phyloP scores from a whole-genome alignment of 2,113 vertebrate species.

The Pyrgilauda ruficollis region DNA sequence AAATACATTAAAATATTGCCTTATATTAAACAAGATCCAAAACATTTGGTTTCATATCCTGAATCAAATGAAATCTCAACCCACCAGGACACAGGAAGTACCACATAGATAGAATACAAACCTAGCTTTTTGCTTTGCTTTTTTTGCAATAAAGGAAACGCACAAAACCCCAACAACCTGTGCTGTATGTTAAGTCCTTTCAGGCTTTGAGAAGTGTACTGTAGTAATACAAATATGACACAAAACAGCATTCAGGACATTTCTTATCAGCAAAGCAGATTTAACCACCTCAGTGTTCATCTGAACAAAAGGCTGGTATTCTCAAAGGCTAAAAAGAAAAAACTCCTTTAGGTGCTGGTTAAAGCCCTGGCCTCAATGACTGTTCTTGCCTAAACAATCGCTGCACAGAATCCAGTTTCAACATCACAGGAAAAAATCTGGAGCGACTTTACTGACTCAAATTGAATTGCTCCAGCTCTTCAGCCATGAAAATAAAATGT shows the following conservation, averaged over 20 bases:
- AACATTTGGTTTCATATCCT: neutral
- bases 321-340: neutral
- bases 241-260: neutral
- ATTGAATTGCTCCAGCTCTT: conserved; percentile 23
- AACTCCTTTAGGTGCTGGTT: neutral
- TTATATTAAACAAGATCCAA: neutral
- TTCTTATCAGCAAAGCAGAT: neutral
- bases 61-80: neutral
- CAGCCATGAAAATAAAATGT: neutral
- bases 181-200: neutral
- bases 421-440: neutral
- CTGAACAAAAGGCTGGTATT: neutral
- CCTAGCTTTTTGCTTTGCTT: neutral
- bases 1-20: neutral
- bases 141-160: neutral
- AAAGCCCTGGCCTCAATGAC: neutral
- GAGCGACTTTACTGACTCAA: neutral
- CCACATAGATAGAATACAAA: neutral
- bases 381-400: neutral
- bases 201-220: neutral
- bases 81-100: neutral
- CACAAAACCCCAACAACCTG: neutral
- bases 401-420: neutral
- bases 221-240: neutral
- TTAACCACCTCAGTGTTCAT: neutral